phyloP scores from a whole-genome alignment of 1,140 invertebrate genomes.

The Ctenoplectra terminalis region DNA sequence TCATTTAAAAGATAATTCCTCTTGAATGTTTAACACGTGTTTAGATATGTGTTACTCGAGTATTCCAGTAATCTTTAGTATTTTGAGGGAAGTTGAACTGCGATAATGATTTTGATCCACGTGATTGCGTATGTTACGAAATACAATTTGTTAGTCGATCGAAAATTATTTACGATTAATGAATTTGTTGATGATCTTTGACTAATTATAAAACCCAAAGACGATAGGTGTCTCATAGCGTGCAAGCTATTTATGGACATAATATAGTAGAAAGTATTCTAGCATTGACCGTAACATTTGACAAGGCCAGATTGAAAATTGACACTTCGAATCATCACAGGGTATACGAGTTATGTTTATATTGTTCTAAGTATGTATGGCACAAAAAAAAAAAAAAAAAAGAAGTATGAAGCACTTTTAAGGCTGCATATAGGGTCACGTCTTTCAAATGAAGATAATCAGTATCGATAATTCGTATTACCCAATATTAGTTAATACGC shows the following conservation, averaged over 20 bases:
- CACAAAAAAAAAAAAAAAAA: conserved; percentile 19
- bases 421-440: conserved; percentile 65
- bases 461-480: conserved; percentile 24
- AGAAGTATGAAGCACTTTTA: conserved; percentile 56
- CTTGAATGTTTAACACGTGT: neutral
- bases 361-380: conserved; percentile 71
- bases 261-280: conserved; percentile 68
- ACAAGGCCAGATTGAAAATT: conserved; percentile 69
- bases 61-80: conserved; percentile 10
- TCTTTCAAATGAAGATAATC: conserved; percentile 30
- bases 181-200: conserved; percentile 18
- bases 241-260: conserved; percentile 75
- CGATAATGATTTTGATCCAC: conserved; percentile 19
- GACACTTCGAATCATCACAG: conserved; percentile 72
- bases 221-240: conserved; percentile 76
- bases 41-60: conserved; percentile 1
- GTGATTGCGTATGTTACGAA: neutral
- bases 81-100: neutral
- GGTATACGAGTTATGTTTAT: conserved; percentile 77
- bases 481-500: conserved; percentile 24
- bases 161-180: conserved; percentile 29
- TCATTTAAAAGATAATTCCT: conserved; percentile 7
- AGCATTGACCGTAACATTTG: conserved; percentile 61
- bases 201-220: conserved; percentile 76
- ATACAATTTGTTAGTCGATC: conserved; percentile 23